phyloP scores from a whole-genome alignment of 2,888 invertebrate genomes.

The Nematopogon swammerdamellus region DNA sequence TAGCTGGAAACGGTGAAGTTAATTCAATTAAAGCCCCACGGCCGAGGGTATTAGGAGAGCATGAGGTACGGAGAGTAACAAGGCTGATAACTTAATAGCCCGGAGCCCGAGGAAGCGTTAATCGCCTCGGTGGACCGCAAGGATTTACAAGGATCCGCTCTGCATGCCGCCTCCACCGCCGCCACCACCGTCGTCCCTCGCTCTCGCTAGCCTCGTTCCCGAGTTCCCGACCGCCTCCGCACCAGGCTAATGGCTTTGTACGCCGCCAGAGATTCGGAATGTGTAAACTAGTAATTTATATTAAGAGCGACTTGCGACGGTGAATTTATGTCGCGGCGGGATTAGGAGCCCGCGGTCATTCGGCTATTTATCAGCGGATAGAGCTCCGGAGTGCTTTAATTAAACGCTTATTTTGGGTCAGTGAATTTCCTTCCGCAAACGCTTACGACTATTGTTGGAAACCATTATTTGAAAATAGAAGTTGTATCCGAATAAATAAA shows the following conservation, averaged over 20 bases:
- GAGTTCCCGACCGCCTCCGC: neutral
- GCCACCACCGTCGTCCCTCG: no score
- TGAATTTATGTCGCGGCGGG: neutral
- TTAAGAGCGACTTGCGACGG: neutral
- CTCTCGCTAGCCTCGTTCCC: no score
- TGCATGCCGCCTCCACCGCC: slow-evolving; percentile 5
- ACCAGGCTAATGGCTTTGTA: neutral
- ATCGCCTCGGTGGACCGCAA: slow-evolving; percentile 14
- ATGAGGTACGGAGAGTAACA: slow-evolving; percentile 8
- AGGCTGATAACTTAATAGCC: slow-evolving; percentile 12
- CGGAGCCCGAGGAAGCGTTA: slow-evolving; percentile 7
- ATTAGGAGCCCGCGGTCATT: slow-evolving; percentile 5
- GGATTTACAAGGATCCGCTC: slow-evolving; percentile 15
- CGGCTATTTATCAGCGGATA: slow-evolving; percentile 4
- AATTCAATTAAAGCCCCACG: slow-evolving; percentile 13
- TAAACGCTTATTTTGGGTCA: slow-evolving; percentile 2
- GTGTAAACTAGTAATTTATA: neutral
- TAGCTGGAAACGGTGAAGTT: slow-evolving; percentile 9
- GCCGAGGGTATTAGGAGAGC: slow-evolving; percentile 5
- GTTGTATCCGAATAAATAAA: no score
- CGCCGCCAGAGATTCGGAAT: neutral
- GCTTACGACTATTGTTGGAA: slow-evolving; percentile 1
- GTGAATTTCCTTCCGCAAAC: slow-evolving; percentile 1
- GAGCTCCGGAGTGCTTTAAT: neutral
- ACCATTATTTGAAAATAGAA: no score